Evolutionary conservation across 1,140 invertebrate genomes (phyloP).

Genomic region (Ostrea edulis): DNA sequence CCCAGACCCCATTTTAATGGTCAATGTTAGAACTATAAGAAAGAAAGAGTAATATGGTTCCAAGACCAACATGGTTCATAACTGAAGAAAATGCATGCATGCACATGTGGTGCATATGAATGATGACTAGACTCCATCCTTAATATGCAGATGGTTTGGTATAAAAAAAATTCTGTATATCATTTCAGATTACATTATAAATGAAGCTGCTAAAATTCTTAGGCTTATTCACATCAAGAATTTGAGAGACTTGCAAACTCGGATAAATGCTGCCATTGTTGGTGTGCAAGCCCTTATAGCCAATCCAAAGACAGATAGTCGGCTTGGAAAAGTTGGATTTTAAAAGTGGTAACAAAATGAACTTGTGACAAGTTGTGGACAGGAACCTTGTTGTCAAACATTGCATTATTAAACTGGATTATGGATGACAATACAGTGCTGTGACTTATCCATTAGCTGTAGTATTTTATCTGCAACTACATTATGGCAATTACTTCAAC

Average conservation of each 20-base stretch:
- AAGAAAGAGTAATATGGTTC: too few relatives aligned
- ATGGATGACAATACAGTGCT: slow-evolving; percentile 3
- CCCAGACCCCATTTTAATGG: too few relatives aligned
- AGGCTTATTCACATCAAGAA: slow-evolving; percentile 94
- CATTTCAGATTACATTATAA: slow-evolving; percentile 84
- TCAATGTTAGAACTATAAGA: too few relatives aligned
- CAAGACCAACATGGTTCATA: too few relatives aligned
- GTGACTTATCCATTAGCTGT: background rate
- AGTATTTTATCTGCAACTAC: background rate
- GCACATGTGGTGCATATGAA: too few relatives aligned
- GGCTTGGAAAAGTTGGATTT: slow-evolving; percentile 93
- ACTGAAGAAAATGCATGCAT: too few relatives aligned
- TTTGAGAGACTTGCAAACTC: slow-evolving; percentile 93
- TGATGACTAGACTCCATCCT: too few relatives aligned
- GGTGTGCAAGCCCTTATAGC: slow-evolving; percentile 94
- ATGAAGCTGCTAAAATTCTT: slow-evolving; percentile 89
- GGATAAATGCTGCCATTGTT: slow-evolving; percentile 96
- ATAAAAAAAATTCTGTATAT: slow-evolving; percentile 5
- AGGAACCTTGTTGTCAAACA: background rate
- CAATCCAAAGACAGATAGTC: slow-evolving; percentile 97
- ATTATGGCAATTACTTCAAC: too few relatives aligned
- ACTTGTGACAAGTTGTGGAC: background rate
- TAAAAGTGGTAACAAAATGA: background rate
- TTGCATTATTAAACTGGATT: background rate
- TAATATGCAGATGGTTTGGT: too few relatives aligned